phyloP scores from a whole-genome alignment of 2,797 vertebrate species.

The Salarias fasciatus region DNA sequence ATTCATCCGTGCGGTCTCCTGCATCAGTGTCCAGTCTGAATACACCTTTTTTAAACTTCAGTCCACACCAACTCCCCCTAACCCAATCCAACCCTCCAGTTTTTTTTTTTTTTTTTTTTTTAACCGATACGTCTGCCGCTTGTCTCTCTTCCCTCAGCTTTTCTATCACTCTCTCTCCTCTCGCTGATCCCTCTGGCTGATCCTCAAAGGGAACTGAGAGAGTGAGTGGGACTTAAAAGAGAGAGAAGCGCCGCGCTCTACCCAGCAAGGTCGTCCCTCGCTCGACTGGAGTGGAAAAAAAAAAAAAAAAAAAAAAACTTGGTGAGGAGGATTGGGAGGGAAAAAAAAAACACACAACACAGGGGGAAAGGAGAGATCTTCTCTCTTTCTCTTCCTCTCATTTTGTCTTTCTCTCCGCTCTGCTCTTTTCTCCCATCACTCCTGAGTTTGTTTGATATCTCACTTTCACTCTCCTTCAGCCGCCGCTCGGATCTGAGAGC shows the following conservation, averaged over 20 bases:
- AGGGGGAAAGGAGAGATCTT: slow-evolving; percentile 65
- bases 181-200: slow-evolving; percentile 82
- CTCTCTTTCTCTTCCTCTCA: slow-evolving; percentile 61
- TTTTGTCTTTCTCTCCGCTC: slow-evolving; percentile 65
- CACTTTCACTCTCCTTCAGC: slow-evolving; percentile 73
- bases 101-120: slow-evolving; percentile 25
- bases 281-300: slow-evolving; percentile 66
- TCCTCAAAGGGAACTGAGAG: slow-evolving; percentile 78
- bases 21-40: background rate
- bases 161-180: slow-evolving; percentile 74
- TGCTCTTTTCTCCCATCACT: slow-evolving; percentile 72
- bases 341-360: slow-evolving; percentile 40
- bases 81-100: too few relatives aligned
- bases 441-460: slow-evolving; percentile 78
- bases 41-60: slow-evolving; percentile 31
- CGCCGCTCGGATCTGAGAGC: slow-evolving; percentile 62
- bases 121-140: slow-evolving; percentile 54
- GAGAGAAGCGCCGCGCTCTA: slow-evolving; percentile 75
- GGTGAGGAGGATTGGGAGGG: slow-evolving; percentile 34
- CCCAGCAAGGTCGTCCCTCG: slow-evolving; percentile 81
- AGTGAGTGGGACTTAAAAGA: slow-evolving; percentile 86
- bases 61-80: background rate
- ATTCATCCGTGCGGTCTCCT: background rate
- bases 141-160: slow-evolving; percentile 66
- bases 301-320: slow-evolving; percentile 32